Conservation (phyloP, 1,140 invertebrate genomes). For the roundworm (Caenorhabditis elegans) region DNA sequence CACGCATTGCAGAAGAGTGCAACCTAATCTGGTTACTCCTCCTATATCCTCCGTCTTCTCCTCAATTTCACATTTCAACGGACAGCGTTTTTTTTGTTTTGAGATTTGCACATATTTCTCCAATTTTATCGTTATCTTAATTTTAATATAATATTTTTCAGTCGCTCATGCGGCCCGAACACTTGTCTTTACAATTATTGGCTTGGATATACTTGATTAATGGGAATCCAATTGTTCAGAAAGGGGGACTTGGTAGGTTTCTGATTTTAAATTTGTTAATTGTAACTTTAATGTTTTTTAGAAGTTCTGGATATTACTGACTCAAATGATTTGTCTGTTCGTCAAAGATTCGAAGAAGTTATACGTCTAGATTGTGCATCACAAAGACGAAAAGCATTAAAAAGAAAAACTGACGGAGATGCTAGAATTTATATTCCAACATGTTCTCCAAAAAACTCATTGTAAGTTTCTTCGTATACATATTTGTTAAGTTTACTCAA, state of each 20-base stretch:
- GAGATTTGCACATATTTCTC: conserved; percentile 1
- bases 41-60: neutral
- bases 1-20: conserved; percentile 22
- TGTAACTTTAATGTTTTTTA: too few relatives aligned
- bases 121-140: neutral
- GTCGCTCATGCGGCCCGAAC: conserved; percentile 7
- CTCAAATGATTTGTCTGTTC: neutral
- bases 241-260: neutral
- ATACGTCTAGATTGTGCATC: conserved; percentile 15
- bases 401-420: neutral
- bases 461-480: neutral
- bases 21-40: conserved; percentile 28
- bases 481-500: too few relatives aligned
- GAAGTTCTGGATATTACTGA: neutral
- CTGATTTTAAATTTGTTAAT: too few relatives aligned
- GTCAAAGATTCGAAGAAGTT: conserved; percentile 17
- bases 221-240: neutral
- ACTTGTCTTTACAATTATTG: neutral
- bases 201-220: neutral
- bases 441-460: conserved; percentile 6
- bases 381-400: neutral
- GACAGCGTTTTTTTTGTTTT: conserved; percentile 4
- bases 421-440: neutral
- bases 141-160: neutral
- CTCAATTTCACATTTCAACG: conserved; percentile 19